Evolutionary conservation across 2,797 vertebrate genomes (phyloP).

Genomic region (Cirrhinus mrigala): DNA sequence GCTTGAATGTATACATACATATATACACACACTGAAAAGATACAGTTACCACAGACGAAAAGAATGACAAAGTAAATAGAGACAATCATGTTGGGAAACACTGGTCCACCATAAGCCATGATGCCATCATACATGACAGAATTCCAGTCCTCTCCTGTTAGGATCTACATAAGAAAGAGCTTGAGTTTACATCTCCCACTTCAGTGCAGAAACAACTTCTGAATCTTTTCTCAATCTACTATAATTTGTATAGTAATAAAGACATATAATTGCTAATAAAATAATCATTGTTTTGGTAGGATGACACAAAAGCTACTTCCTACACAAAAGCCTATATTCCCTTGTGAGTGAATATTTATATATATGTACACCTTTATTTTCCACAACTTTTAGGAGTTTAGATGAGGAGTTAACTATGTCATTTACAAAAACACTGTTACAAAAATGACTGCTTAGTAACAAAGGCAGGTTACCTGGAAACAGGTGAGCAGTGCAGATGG

Average conservation of each 20-base stretch:
- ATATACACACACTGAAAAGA: constrained; percentile 68
- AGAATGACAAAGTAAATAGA: constrained; percentile 83
- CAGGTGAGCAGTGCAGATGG: constrained; percentile 96
- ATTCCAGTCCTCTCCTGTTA: constrained; percentile 83
- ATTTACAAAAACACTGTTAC: background rate
- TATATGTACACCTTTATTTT: background rate
- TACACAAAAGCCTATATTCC: background rate
- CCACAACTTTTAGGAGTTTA: background rate
- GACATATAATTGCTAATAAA: background rate
- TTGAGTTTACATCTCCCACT: background rate
- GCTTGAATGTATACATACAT: background rate
- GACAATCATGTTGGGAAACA: constrained; percentile 81
- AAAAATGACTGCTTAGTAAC: background rate
- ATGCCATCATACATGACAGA: constrained; percentile 83
- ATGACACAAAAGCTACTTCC: background rate
- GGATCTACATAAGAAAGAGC: constrained; percentile 69
- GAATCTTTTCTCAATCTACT: background rate
- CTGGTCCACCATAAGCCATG: constrained; percentile 80
- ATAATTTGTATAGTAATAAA: background rate
- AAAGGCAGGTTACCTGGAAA: constrained; percentile 86
- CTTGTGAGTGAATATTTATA: too few relatives aligned
- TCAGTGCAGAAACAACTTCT: background rate
- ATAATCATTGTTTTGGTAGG: background rate
- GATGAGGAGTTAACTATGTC: background rate
- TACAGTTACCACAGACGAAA: constrained; percentile 84